phyloP scores from a whole-genome alignment of 92 coral and sea anemone species.

The Pocillopora meandrina region DNA sequence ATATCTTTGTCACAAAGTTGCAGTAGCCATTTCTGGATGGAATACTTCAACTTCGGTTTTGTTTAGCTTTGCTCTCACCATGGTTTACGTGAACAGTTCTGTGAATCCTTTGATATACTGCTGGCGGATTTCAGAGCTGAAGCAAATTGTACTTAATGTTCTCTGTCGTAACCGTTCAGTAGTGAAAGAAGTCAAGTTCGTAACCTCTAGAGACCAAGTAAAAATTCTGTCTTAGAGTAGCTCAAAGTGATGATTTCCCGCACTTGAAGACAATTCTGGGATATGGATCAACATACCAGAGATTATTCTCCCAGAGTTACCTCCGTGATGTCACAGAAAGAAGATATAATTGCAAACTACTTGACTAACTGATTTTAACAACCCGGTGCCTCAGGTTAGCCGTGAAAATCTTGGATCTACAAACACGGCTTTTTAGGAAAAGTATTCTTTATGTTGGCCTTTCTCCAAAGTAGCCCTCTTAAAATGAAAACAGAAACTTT shows the following conservation, averaged over 20 bases:
- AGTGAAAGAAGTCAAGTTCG: not conserved
- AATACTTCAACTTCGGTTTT: constrained; percentile 23
- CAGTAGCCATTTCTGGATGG: constrained; percentile 31
- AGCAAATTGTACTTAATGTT: constrained; percentile 11
- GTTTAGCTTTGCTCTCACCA: constrained; percentile 50
- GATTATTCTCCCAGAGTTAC: too few relatives aligned
- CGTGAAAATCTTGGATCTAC: too few relatives aligned
- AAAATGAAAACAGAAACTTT: too few relatives aligned
- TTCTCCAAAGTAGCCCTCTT: too few relatives aligned
- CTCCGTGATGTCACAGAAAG: too few relatives aligned
- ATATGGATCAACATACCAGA: too few relatives aligned
- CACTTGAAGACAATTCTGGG: too few relatives aligned
- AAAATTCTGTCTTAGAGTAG: not conserved
- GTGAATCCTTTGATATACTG: constrained; percentile 57
- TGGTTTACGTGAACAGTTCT: constrained; percentile 59
- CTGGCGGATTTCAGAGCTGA: constrained; percentile 41
- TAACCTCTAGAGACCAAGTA: constrained; percentile 14
- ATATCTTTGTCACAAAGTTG: constrained; percentile 36
- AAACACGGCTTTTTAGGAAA: too few relatives aligned
- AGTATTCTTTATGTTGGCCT: too few relatives aligned
- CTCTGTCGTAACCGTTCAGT: constrained; percentile 2
- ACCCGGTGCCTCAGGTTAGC: too few relatives aligned
- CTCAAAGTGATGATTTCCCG: not conserved
- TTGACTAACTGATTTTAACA: too few relatives aligned
- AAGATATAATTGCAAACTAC: too few relatives aligned